Base-by-base conservation (phyloP, 2,113 vertebrate genomes). In the Pica pica region DNA sequence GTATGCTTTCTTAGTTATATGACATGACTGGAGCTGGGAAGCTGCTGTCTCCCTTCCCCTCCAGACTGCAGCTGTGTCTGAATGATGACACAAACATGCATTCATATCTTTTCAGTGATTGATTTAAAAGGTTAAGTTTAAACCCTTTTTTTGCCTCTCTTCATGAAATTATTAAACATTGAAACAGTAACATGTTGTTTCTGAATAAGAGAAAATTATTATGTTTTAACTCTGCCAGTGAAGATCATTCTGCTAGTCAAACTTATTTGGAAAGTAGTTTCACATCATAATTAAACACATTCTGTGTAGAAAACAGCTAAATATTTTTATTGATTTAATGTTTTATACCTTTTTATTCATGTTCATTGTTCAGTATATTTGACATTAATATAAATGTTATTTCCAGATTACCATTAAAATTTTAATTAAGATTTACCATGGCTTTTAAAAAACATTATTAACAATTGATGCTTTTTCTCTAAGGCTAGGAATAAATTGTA, bases 21-120 rank as follows among this genome's bases (percentile, higher is more conserved):
- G 17, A 18, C 6, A 17, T 53, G 47, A 26, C 13, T 39, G 64
- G 6, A 28, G 11, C 76, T 89, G 41, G 17, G 28, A 71, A 77
- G 33, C 33, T 70, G 85, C 26, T 4, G 1, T 50, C 26, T 70
- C 33, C n/a, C 18, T 67, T 76, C 26, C 30, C 9, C 19, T 31
- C 35, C 23, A 31, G 5, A 5, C 0, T 31, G n/a, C 42, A 52
- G 8, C 20, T 83, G 22, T 50, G 33, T 61, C 57, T 71, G 39
- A 42, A 47, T 42, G 49, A 41, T 65, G 37, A 41, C 23, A 17
- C 17, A 27, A 41, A 27, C 9, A 7, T 61, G 30, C n/a, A 46
- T 61, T 52, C 22, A 7, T 31, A 15, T 57, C 1, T 56, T 84
- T 80, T 67, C n/a, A 52, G 20, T 0, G 0, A 53, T 13, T 84